Base-by-base conservation (phyloP, 2,113 vertebrate genomes). In the Aptenodytes forsteri region DNA sequence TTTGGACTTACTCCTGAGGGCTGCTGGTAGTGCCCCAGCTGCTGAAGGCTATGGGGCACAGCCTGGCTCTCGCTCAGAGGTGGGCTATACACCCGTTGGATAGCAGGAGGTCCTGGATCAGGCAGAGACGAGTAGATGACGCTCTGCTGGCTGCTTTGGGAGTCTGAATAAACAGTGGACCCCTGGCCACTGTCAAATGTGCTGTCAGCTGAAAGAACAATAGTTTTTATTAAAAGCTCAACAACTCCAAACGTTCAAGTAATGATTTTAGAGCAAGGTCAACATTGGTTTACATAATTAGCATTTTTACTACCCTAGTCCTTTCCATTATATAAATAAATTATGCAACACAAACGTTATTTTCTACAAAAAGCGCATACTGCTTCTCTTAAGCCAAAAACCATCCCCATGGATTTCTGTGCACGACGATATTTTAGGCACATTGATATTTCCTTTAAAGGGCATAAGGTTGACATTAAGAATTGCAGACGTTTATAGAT, bases 61-160 rank as follows among this genome's bases (percentile, higher is more conserved):
- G 97, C 59, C 36, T 99, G 98, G 65, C 97, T 96, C 34, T 98
- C 98, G 3, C 96, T 97, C 78, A 99, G 83, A 1, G 98, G 98
- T 12, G 98, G 98, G 46, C 98, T 99, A 96, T 99, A 98, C 73
- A 99, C 97, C 6, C 98, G 92, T 10, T 98, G 98, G 72, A 99
- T 97, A 49, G 97, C 84, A 11, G 98, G 94, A 15, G 98, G 98
- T 4, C 98, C 96, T 1, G 98, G 38, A 2, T 99, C 99, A 0
- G 98, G 98, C 55, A 98, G 95, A 0, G 98, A 99, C 3, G 99
- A 99, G 97, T 99, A 99, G 92, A 98, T 96, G 61, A 98, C 98
- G 8, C 99, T 99, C 61, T 99, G 99, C 98, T 99, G 99, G 98
- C 98, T 99, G 97, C 98, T 98, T 82, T 98, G 98, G 0, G 98